A percentile compares a stretch with the other conserved stretches of the same genome.
Evolutionary conservation across 2,113 vertebrate genomes (phyloP).

Genomic region (Fregata magnificens): DNA sequence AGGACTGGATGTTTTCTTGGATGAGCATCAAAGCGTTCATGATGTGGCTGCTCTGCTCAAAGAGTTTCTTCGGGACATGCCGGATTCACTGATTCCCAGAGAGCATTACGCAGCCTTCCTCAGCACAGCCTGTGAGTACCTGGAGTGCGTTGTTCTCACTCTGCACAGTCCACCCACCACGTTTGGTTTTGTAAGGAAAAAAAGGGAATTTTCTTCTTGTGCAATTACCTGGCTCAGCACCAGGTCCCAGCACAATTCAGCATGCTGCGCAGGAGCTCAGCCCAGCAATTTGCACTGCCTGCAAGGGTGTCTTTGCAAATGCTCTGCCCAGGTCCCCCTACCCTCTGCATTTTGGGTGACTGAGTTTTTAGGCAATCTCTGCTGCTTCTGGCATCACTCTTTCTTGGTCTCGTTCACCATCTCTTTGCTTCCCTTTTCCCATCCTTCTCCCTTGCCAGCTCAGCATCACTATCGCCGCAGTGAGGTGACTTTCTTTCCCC

Average conservation of each 20-base stretch:
- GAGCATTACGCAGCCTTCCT: conserved; percentile 91
- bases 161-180: background rate
- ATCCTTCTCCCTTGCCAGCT: background rate
- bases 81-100: conserved; percentile 84
- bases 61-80: conserved; percentile 89
- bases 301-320: background rate
- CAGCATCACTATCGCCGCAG: background rate
- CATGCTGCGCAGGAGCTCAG: background rate
- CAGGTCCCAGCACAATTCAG: background rate
- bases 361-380: background rate
- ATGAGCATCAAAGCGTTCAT: conserved; percentile 86
- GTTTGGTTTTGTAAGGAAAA: background rate
- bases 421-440: background rate
- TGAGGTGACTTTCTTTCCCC: background rate
- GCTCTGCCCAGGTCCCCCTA: background rate
- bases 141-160: rapidly evolving
- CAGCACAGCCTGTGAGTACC: conserved; percentile 81
- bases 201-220: too few relatives aligned
- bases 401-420: background rate
- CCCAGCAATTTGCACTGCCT: background rate
- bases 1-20: conserved; percentile 77
- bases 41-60: conserved; percentile 91
- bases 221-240: background rate
- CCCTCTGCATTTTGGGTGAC: background rate
- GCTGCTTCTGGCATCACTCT: background rate